Percentiles rank a stretch among this genome's conserved stretches.
phyloP scores from a whole-genome alignment of 2,888 invertebrate species.

The Cephus nigrinus region DNA sequence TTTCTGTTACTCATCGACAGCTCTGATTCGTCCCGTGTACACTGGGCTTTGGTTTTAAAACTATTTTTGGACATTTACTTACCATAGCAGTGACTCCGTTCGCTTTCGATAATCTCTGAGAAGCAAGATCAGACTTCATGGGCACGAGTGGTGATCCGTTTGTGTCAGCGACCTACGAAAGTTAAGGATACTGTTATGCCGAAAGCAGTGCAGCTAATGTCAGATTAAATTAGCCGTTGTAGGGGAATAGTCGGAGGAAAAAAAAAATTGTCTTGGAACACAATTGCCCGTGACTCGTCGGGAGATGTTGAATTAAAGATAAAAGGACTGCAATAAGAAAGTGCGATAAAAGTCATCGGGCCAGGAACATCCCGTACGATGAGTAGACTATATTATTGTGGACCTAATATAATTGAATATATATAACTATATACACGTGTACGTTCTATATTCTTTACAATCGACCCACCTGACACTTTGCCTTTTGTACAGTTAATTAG shows the following conservation, averaged over 20 bases:
- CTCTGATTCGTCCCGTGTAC: neutral
- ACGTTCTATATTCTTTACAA: conserved; percentile 32
- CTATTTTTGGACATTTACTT: neutral
- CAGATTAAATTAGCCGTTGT: neutral
- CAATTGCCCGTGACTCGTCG: conserved; percentile 3
- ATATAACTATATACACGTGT: neutral
- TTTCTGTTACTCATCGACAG: neutral
- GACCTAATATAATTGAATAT: neutral
- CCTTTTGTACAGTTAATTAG: conserved; percentile 31
- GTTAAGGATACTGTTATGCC: neutral
- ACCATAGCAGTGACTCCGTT: neutral
- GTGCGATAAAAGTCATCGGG: neutral
- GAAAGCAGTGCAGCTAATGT: neutral
- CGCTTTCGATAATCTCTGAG: neutral
- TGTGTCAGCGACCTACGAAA: neutral
- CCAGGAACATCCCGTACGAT: neutral
- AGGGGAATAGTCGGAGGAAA: neutral
- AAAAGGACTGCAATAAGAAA: conserved; percentile 1
- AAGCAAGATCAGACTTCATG: neutral
- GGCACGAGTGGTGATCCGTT: neutral
- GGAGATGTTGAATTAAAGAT: conserved; percentile 6
- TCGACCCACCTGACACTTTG: conserved; percentile 33
- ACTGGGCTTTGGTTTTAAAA: neutral
- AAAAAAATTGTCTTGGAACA: neutral
- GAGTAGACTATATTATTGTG: neutral